Base-by-base conservation (phyloP, 2,797 vertebrate species). In the Sebastes nivosus region DNA sequence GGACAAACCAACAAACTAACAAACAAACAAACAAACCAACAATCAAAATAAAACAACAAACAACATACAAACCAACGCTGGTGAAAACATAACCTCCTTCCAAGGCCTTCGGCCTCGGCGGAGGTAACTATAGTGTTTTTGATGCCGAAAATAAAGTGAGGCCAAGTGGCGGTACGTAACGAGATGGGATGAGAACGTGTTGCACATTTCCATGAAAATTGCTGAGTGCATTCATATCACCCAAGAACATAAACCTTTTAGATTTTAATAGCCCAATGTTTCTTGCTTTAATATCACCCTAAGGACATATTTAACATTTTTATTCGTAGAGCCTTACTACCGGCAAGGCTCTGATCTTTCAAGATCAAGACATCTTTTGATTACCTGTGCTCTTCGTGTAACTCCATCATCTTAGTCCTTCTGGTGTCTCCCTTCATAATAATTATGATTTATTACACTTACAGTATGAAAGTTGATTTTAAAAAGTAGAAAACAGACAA, bases 401-500 rank as follows among this genome's bases (percentile, higher is more conserved):
- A 68, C 9, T 32, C 20, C 9, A 72, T 66, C 20, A 16, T 38
- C 16, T 27, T 4, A 54, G 55, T 55, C 22, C 58, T 22, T 65
- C 22, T 73, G 65, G 57, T 29, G 18, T 82, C 59, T 76, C 42
- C 27, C 29, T 9, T 67, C 9, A 12, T 8, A 9, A 30, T n/a
- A 29, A 52, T 22, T 34, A 9, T 12, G 14, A 80, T 66, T 73
- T 5, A 65, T 22, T 52, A 25, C 6, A 10, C 11, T 60, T 12
- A 64, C 18, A 7, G 12, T 29, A 54, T 25, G 25, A 67, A 34
- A 54, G 13, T 25, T 42, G 3, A 81, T 42, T 68, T 52, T n/a
- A 46, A 66, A 75, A 65, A 42, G 7, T 8, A 8, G 38, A 77
- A 79, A 69, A 77, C n/a, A 75, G n/a, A 68, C 5, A 76, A 68